These are phyloP conservation scores for Thymallus thymallus DNA, from an alignment of 2,113 vertebrate genomes.

Conservation along the genomic window DNA sequence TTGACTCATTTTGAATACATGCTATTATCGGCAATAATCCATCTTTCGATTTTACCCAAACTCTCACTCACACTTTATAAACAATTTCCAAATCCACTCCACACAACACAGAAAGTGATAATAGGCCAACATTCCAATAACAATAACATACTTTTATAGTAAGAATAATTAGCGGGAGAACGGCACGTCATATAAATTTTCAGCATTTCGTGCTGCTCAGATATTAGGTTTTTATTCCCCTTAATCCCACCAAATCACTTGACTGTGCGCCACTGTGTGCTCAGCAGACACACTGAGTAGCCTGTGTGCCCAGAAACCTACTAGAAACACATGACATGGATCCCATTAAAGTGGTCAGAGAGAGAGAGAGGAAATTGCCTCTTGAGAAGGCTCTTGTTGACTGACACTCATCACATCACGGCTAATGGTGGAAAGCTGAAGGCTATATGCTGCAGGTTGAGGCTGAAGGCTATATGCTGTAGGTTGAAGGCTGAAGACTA, in stretches of 20 bases:
- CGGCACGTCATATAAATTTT: background rate
- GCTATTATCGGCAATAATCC: background rate
- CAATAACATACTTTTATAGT: background rate
- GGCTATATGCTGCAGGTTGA: too few relatives aligned
- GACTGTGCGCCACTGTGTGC: background rate
- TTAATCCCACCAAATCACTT: background rate
- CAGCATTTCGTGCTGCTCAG: conserved; percentile 46
- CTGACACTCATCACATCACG: background rate
- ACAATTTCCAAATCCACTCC: background rate
- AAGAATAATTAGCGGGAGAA: too few relatives aligned
- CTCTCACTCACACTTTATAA: background rate
- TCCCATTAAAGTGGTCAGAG: background rate
- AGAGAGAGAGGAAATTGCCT: background rate
- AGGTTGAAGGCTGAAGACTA: background rate
- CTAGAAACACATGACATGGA: background rate
- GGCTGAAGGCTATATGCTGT: too few relatives aligned
- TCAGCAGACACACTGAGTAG: background rate
- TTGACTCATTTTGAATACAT: background rate
- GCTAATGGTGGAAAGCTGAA: background rate
- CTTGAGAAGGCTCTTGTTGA: background rate
- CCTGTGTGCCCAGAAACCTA: background rate
- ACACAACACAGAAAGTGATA: too few relatives aligned
- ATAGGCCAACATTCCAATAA: background rate
- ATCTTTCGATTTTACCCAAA: background rate
- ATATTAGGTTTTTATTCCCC: conserved; percentile 37